These are phyloP conservation scores for Monodelphis domestica DNA, from an alignment of 2,797 vertebrate genomes.

Conservation along the genomic window DNA sequence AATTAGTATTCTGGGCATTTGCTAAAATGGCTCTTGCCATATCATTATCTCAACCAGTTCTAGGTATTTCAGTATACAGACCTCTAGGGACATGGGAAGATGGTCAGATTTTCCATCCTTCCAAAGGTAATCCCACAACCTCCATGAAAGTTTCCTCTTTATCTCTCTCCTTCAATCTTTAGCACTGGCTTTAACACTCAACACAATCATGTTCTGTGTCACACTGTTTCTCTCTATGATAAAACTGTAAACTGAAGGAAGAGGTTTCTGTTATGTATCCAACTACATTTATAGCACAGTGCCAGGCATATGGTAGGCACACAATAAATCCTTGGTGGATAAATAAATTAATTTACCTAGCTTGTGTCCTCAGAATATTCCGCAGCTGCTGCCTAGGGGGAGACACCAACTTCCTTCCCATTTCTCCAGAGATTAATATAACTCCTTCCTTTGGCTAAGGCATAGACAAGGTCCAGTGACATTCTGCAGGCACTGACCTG, in stretches of 20 bases:
- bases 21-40: neutral
- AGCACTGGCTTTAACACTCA: neutral
- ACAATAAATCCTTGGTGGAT: neutral
- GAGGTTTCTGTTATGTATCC: neutral
- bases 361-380: neutral
- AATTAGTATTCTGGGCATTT: neutral
- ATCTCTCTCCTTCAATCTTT: neutral
- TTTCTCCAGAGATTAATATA: neutral
- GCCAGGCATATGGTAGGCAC: neutral
- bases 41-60: neutral
- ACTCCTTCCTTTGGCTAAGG: neutral
- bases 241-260: slow-evolving; percentile 13
- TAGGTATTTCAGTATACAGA: neutral
- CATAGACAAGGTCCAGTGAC: neutral
- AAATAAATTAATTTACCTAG: neutral
- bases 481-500: neutral
- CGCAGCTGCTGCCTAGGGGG: neutral
- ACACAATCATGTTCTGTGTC: neutral
- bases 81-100: neutral
- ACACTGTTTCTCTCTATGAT: neutral
- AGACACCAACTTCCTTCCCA: neutral
- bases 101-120: neutral
- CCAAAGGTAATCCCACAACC: neutral
- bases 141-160: neutral
- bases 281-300: neutral